These are phyloP conservation scores for Lepilemur ruficaudatus DNA, from an alignment of 2,797 vertebrate species.

Conservation along the genomic window DNA sequence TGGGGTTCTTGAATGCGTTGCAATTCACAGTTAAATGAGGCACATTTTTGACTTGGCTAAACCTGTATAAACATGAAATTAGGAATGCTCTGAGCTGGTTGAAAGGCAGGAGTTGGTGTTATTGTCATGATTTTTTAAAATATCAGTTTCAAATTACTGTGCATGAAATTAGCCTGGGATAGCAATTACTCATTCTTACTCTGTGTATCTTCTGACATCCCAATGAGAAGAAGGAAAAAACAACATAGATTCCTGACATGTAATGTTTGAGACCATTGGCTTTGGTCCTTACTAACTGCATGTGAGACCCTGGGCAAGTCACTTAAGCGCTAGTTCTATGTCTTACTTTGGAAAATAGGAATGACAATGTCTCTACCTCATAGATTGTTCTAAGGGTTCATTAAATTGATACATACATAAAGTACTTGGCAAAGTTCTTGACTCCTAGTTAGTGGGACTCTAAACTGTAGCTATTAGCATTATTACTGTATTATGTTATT, in stretches of 20 bases:
- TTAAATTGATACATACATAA: neutral
- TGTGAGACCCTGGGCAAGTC: neutral
- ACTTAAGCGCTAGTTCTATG: neutral
- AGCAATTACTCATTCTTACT: constrained; percentile 16
- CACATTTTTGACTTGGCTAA: constrained; percentile 72
- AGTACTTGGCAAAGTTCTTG: neutral
- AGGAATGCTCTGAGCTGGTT: constrained; percentile 58
- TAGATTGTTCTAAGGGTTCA: neutral
- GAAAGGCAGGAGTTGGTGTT: constrained; percentile 65
- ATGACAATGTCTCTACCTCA: neutral
- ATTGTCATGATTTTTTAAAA: constrained; percentile 26
- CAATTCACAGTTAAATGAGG: constrained; percentile 50
- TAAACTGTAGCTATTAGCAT: neutral
- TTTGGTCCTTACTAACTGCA: neutral
- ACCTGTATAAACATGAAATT: constrained; percentile 63
- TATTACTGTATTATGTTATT: neutral
- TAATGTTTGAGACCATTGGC: neutral
- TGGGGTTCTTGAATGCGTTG: constrained; percentile 70
- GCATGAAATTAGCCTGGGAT: constrained; percentile 60
- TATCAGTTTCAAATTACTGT: constrained; percentile 69
- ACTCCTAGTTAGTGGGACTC: neutral
- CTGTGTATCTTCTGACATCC: constrained; percentile 52
- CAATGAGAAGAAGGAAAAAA: constrained; percentile 25
- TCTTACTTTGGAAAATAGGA: neutral
- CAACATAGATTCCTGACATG: neutral